Base-by-base conservation (phyloP, 2,888 invertebrate species). In the Mythimna ferrago region DNA sequence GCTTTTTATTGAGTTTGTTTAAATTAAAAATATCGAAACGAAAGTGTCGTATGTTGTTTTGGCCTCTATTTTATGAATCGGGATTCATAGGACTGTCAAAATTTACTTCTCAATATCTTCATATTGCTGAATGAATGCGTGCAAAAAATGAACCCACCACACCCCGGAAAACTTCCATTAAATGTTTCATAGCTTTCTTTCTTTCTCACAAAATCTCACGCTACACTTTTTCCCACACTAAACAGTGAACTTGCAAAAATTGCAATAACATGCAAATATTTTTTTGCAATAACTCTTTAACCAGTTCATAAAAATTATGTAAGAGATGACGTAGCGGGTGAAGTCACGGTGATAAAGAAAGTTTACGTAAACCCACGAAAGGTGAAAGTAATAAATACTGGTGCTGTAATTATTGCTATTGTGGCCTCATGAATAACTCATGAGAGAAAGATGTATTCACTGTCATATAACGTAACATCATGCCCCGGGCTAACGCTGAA, bases 361-460 rank as follows among this genome's bases (percentile, higher is more conserved):
- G 93, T 93, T 93, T 90, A 91, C 93, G 91, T 92, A 91, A 93
- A 92, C 80, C 83, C 70, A 82, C 80, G 84, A 87, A 89, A 90
- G 90, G 93, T 92, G 94, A 94, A 94, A 94, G 94, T 87, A 92
- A 91, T 93, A 91, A 93, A 91, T 86, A 87, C 81, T 84, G 77
- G 87, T 92, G 90, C 87, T 76, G 90, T 93, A 92, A 93, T 93
- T 92, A 93, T 93, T 90, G 88, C 90, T 89, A 94, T 92, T 92
- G 93, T 92, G 82, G 86, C 82, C 86, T 91, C 90, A 90, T 94
- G 93, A 93, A 94, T 94, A 92, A 92, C 73, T 77, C 88, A 93
- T 92, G 89, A 93, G 90, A 90, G 91, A 92, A 91, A 92, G 91
- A 93, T 90, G 78, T 86, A 86, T 87, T 89, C 89, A 87, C 88